Evolutionary conservation across 2,113 vertebrate species (phyloP).

Genomic region (Camelus dromedarius): DNA sequence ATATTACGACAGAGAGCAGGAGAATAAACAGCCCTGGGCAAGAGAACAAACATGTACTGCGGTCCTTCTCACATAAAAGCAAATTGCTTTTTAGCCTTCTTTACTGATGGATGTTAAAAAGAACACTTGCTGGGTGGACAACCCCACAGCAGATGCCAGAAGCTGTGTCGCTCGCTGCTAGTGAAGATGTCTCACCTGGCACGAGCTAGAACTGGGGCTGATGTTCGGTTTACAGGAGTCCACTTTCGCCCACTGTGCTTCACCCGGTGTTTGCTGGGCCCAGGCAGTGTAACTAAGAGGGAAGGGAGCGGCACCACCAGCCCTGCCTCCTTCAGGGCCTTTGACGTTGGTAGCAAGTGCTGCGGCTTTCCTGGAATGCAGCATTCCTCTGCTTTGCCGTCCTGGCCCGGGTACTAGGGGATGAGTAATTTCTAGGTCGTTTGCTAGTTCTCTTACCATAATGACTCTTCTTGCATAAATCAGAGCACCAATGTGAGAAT

Average conservation of each 20-base stretch:
- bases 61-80: background rate
- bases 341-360: slow-evolving; percentile 6
- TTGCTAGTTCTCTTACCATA: background rate
- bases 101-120: background rate
- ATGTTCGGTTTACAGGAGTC: background rate
- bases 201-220: background rate
- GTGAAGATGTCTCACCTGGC: background rate
- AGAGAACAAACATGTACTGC: background rate
- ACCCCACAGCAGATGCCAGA: background rate
- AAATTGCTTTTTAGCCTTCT: background rate
- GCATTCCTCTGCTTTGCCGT: background rate
- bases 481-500: background rate
- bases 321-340: background rate
- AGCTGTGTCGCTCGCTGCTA: background rate
- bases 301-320: background rate
- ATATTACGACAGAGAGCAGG: background rate
- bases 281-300: slow-evolving; percentile 57
- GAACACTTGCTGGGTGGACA: background rate
- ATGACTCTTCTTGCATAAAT: background rate
- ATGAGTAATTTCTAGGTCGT: background rate
- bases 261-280: background rate
- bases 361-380: background rate
- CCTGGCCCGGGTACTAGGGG: background rate
- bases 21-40: background rate
- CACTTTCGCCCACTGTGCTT: background rate